A percentile compares a stretch with the other conserved stretches of the same genome.
Conservation (phyloP, 2,888 invertebrate genomes). For the Athripsodes cinereus region DNA sequence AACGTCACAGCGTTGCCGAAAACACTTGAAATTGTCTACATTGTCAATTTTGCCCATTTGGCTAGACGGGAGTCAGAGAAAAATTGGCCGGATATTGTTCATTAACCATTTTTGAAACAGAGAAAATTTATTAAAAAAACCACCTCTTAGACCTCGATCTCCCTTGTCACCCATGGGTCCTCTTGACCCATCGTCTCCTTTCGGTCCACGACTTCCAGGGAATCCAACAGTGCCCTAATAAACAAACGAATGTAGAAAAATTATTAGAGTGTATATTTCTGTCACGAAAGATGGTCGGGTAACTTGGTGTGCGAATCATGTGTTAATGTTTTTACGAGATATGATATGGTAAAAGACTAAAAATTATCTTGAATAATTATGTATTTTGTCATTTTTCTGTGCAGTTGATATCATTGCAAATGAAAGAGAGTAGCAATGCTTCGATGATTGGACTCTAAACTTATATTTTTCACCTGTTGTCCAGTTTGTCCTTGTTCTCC, state of each 20-base stretch:
- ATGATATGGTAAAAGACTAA: too few relatives aligned
- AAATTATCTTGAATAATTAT: too few relatives aligned
- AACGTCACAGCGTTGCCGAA: too few relatives aligned
- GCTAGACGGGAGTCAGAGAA: too few relatives aligned
- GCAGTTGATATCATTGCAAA: not conserved
- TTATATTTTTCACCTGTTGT: conserved; percentile 43
- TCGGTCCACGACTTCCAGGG: conserved; percentile 72
- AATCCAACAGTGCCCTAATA: conserved; percentile 68
- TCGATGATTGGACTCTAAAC: too few relatives aligned
- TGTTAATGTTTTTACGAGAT: too few relatives aligned
- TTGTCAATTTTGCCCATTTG: not conserved
- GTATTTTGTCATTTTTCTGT: not conserved
- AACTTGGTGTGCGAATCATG: too few relatives aligned
- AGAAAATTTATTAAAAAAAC: too few relatives aligned
- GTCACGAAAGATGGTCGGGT: too few relatives aligned
- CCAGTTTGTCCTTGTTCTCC: conserved; percentile 74
- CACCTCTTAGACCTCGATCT: conserved; percentile 62
- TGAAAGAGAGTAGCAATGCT: not conserved
- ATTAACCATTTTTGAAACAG: too few relatives aligned
- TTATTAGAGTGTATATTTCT: too few relatives aligned
- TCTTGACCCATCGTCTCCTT: conserved; percentile 78
- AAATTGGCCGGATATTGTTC: too few relatives aligned
- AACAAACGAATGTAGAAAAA: not conserved
- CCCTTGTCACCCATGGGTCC: conserved; percentile 74
- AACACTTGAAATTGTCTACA: not conserved